Conservation (phyloP, 2,888 invertebrate genomes). For the Caenorhabditis sp. region DNA sequence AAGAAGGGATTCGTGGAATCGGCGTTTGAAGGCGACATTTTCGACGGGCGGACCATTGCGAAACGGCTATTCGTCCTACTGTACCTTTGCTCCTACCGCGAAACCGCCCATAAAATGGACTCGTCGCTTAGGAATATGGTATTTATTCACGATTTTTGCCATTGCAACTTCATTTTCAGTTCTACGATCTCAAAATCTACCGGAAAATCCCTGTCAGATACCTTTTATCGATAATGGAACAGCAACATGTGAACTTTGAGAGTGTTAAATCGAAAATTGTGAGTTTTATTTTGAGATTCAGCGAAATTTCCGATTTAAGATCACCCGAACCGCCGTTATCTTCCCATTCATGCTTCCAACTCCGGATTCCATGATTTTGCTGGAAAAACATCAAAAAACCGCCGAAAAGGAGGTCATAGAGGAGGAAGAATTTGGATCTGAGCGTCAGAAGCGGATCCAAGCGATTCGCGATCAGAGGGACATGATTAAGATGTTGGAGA, state of each 20-base stretch:
- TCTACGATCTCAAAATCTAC: constrained; percentile 57
- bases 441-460: not conserved
- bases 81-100: constrained; percentile 62
- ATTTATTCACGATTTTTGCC: too few species aligned
- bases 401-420: constrained; percentile 15
- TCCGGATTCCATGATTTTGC: constrained; percentile 57
- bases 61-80: constrained; percentile 51
- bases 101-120: constrained; percentile 36
- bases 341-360: constrained; percentile 70
- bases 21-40: constrained; percentile 54
- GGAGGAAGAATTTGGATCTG: constrained; percentile 4
- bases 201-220: constrained; percentile 67
- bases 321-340: constrained; percentile 43
- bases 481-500: constrained; percentile 18
- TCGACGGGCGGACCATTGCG: constrained; percentile 48
- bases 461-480: constrained; percentile 6
- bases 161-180: constrained; percentile 43
- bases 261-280: constrained; percentile 52
- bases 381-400: constrained; percentile 17
- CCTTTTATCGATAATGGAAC: constrained; percentile 65
- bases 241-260: constrained; percentile 45
- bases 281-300: constrained; percentile 6
- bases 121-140: constrained; percentile 25
- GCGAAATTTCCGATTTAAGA: constrained; percentile 21
- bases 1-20: constrained; percentile 24